Evolutionary conservation across 1,140 invertebrate species (phyloP), one percentile per base, ranked within the genome.

Genomic region (Halyomorpha halys): DNA sequence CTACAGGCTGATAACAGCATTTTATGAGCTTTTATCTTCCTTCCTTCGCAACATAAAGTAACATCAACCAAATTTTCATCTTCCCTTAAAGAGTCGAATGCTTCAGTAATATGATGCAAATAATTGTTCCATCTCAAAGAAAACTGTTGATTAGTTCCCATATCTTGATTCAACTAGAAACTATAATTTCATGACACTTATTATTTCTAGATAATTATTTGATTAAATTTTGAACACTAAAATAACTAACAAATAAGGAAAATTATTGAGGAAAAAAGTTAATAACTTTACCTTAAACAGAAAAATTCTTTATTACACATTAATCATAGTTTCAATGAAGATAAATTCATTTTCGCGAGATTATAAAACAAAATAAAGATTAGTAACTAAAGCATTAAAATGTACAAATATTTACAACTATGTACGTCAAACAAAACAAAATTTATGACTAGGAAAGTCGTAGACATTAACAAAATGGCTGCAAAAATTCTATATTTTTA

Each of bases 61-160:
- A 91, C 89, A 79, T 92, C 90, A 54, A 90, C 86, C 63, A 92
- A 83, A 73, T 90, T 85, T 73, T 90, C 86, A 70, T 87, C 83
- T 65, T 81, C 82, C 51, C 87, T 77, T 66, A 91, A 77, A 59
- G 83, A 81, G 73, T 89, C 86, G 72, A 91, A 87, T 47, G 87
- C 86, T 71, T 82, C 83, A 62, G 83, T 83, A 69, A 89, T 81
- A 71, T 87, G 86, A 65, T 82, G 80, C 68, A 84, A 77, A 72
- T 87, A 86, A 75, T 87, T 86, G 70, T 87, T 87, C 86, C 86
- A 89, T 66, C 83, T 81, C 64, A 89, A 76, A 65, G 85, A 87
- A 74, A 85, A 88, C 70, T 87, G 85, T 76, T 87, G 80, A 70
- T 75, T 76, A 66, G 76, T 76, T 69, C 76, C 79, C 79, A 81